Base-by-base conservation (phyloP, 2,797 vertebrate genomes). In the Lindbergichthys nudifrons region DNA sequence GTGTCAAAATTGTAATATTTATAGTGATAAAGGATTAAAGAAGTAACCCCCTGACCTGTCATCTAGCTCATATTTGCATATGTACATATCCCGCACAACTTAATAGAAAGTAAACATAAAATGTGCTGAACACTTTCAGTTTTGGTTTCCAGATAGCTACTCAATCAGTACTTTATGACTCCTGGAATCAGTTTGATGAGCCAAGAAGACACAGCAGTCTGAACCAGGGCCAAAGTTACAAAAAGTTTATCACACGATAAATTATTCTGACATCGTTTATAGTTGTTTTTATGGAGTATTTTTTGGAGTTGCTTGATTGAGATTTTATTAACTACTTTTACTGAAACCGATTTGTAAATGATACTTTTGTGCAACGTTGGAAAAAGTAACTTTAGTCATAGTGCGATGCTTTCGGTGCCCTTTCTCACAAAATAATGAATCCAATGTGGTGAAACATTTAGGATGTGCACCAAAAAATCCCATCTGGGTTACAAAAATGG, bases 161-260 rank as follows among this genome's bases (percentile, higher is more conserved):
- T 73, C 5, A 18, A 65, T 74, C 48, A 21, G 60, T 58, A 26
- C 21, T 78, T 74, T 32, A 58, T 70, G 48, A 13, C 26, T 39
- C n/a, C 58, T 19, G 61, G 70, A 75, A 72, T 77, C 65, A 57
- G 64, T 42, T 53, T 67, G 70, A 84, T 64, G 48, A 69, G 65
- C 46, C 26, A 80, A 68, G 54, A 81, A 65, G 6, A 15, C 52
- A 54, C 62, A 16, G 21, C 36, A 71, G 56, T 23, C 62, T 77
- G 62, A 83, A 77, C 46, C 67, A 13, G 41, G 14, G 66, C 81
- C 52, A 72, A 60, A 30, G 19, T 50, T 67, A 43, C 18, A 74
- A 67, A 66, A 75, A 8, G n/a, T 66, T 73, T 50, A 74, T 51
- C 26, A 16, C 45, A 42, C 13, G 30, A 57, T 80, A 58, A 74